Percentiles rank a stretch among this genome's conserved stretches.
Evolutionary conservation across 2,797 vertebrate species (phyloP).

Genomic region (Cheirogaleus major): DNA sequence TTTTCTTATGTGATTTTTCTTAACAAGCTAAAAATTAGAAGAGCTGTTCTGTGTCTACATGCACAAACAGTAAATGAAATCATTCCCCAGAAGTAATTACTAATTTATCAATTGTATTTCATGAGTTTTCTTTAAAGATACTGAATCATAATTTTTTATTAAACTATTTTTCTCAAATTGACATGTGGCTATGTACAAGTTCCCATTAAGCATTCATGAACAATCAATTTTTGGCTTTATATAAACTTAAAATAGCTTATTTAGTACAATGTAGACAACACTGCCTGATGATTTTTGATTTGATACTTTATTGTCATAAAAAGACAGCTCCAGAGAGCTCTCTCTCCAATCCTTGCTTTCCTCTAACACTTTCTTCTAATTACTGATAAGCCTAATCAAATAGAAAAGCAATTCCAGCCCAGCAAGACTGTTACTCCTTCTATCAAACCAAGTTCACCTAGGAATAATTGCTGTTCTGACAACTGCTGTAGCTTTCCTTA

Average conservation of each 20-base stretch:
- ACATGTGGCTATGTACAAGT: not conserved
- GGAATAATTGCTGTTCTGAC: conserved; percentile 49
- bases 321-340: not conserved
- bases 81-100: not conserved
- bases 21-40: not conserved
- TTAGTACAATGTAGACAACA: not conserved
- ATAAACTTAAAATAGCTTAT: conserved; percentile 31
- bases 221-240: not conserved
- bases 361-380: conserved; percentile 25
- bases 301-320: not conserved
- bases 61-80: not conserved
- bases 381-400: conserved; percentile 51
- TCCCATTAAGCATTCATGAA: not conserved
- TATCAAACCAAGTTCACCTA: not conserved
- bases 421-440: not conserved
- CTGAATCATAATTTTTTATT: not conserved
- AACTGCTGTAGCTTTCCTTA: conserved; percentile 3
- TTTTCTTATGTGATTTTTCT: not conserved
- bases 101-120: not conserved
- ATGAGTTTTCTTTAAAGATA: not conserved
- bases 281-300: not conserved
- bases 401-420: conserved; percentile 40
- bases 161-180: conserved; percentile 35
- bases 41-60: not conserved
- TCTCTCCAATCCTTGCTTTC: not conserved